Conservation (phyloP, 1,140 invertebrate genomes). For the Aethina tumida region DNA sequence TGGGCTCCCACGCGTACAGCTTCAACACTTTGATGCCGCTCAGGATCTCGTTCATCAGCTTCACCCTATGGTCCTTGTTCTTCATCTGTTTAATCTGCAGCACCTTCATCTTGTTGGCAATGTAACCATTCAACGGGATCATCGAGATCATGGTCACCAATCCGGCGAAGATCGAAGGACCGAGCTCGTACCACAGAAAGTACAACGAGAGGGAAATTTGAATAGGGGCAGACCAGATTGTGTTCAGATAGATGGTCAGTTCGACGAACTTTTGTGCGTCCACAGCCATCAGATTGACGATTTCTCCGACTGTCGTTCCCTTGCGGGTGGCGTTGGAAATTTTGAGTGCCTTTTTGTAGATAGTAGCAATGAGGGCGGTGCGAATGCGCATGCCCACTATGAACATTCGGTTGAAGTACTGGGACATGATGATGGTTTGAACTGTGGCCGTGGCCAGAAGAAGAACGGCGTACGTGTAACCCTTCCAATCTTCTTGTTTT, state of each 20-base stretch:
- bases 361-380: slow-evolving; percentile 82
- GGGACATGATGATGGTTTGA: slow-evolving; percentile 81
- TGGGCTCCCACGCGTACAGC: slow-evolving; percentile 40
- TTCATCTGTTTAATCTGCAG: slow-evolving; percentile 85
- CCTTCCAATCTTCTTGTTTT: slow-evolving; percentile 69
- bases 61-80: slow-evolving; percentile 83
- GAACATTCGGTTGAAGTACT: slow-evolving; percentile 86
- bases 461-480: slow-evolving; percentile 67
- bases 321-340: slow-evolving; percentile 70
- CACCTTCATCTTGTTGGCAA: slow-evolving; percentile 72
- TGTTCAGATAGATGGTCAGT: slow-evolving; percentile 80
- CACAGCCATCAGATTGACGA: slow-evolving; percentile 86
- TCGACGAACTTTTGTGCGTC: slow-evolving; percentile 79
- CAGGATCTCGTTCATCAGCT: slow-evolving; percentile 52
- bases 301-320: slow-evolving; percentile 71
- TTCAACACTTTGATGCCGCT: slow-evolving; percentile 17
- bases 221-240: slow-evolving; percentile 93
- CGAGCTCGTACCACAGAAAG: slow-evolving; percentile 78
- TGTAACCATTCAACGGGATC: slow-evolving; percentile 79
- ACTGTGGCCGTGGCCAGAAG: slow-evolving; percentile 69
- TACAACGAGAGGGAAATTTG: slow-evolving; percentile 80
- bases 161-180: slow-evolving; percentile 80
- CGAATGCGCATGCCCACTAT: slow-evolving; percentile 82
- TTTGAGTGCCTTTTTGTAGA: slow-evolving; percentile 80
- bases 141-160: slow-evolving; percentile 84